Base-by-base conservation (phyloP, 2,797 vertebrate genomes). In the Lacerta viridis region DNA sequence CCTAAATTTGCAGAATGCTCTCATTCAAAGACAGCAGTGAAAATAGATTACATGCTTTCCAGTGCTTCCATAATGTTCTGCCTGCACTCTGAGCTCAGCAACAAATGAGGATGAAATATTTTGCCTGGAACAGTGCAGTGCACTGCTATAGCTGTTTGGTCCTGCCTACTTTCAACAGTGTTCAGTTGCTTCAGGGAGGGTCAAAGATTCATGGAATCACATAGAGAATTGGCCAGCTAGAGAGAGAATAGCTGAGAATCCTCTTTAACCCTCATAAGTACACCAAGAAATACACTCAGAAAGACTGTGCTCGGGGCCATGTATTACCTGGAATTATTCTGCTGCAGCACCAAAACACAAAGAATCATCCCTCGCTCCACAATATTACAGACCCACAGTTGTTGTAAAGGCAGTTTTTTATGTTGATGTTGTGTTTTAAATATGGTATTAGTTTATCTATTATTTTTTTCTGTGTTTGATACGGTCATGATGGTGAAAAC, bases 41-140 rank as follows among this genome's bases (percentile, higher is more conserved):
- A 78, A n/a, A 27, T 0, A 3, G 43, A n/a, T 29, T 8, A 59
- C 33, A 15, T 75, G 4, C 29, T 59, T 80, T 59, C 46, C 8
- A 72, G 25, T 18, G 36, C 4, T 61, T 33, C 18, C 13, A 17
- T 23, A 36, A 15, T 41, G 27, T 80, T 80, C 27, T 36, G 18
- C 29, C 29, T 64, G 18, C 27, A 81, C 15, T 69, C 20, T 11
- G 68, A 7, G 7, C 46, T 50, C 25, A 87, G 36, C 50, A n/a
- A 13, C 27, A 29, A 55, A 80, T 7, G 41, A 76, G 66, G 33
- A 25, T 80, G 85, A 69, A 86, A 80, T 79, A n/a, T 55, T 80
- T 86, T 80, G 43, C 77, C 46, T 46, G 85, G 18, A 55, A 80
- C 85, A 64, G 29, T 8, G 3, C 18, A 43, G 2, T 33, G 4